These are phyloP conservation scores for Poecilia picta DNA, from an alignment of 2,797 vertebrate genomes.

Conservation along the genomic window DNA sequence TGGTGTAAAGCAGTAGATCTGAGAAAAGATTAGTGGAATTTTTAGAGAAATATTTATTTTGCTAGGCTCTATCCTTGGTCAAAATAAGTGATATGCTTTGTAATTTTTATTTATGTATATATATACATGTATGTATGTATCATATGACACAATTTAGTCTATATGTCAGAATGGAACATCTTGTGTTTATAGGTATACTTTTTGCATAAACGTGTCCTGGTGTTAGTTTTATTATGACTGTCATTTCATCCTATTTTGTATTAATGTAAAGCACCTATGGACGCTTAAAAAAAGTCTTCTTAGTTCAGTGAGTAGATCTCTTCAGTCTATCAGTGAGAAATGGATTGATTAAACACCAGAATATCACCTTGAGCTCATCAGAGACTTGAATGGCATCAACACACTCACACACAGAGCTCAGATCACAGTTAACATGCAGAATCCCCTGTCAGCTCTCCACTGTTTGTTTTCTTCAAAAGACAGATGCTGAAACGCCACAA, in stretches of 20 bases:
- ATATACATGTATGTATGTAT: not conserved
- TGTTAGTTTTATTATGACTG: not conserved
- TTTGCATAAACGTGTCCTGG: not conserved
- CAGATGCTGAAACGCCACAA: not conserved
- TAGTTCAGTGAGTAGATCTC: not conserved
- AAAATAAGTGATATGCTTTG: not conserved
- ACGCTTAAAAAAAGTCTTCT: not conserved
- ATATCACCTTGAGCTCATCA: not conserved
- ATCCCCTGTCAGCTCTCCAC: not conserved
- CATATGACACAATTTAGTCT: not conserved
- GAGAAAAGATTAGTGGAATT: not conserved
- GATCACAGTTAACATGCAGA: not conserved
- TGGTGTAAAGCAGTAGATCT: not conserved
- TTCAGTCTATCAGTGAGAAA: not conserved
- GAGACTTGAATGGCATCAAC: not conserved
- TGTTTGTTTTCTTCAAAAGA: slow-evolving; percentile 2
- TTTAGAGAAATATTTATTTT: not conserved
- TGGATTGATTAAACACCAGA: not conserved
- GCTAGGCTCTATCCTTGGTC: not conserved
- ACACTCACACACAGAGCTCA: not conserved
- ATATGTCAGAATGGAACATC: not conserved
- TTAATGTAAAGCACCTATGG: not conserved
- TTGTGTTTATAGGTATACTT: not conserved
- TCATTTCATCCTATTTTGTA: not conserved
- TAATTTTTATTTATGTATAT: not conserved